Base-by-base conservation (phyloP, 2,113 vertebrate genomes). In the Sinocyclocheilus grahami region DNA sequence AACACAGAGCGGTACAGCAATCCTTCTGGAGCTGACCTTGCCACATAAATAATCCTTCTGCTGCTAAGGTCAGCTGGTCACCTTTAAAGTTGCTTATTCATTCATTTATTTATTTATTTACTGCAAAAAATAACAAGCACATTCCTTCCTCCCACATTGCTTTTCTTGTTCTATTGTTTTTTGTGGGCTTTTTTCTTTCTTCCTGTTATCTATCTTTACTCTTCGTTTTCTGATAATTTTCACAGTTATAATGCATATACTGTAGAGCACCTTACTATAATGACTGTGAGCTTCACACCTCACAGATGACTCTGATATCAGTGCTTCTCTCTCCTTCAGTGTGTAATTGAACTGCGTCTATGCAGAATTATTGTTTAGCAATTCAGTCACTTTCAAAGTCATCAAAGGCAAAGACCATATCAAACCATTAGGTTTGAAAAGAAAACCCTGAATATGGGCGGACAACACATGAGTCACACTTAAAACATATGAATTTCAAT, bases 321-420 rank as follows among this genome's bases (percentile, higher is more conserved):
- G 3, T 55, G 33, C 37, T 37, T 91, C 92, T 87, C 78, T 90
- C 88, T 88, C 76, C 88, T 89, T 76, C 60, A 87, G 76, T 89
- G 87, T 88, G 78, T 92, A 92, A 92, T 87, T 86, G 83, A 92
- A 87, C 75, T 27, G 6, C 1, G 83, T 33, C 30, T 79, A 20
- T 60, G 8, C 37, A 63, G 65, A 24, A 63, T 63, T 24, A 80
- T 20, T 10, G 33, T 63, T 42, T 37, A 80, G 1, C 33, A 62
- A 62, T 80, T 63, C 20, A 76, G 58, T 80, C 78, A 65, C 62
- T 13, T 65, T 65, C n/a, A 65, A 65, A 65, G n/a, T 65, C 62
- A 65, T 24, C 62, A 27, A 65, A 65, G n/a, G n/a, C 62, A 27
- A 63, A 58, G 53, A 18, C 16, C 18, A 2, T 60, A 60, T 8